phyloP scores from a whole-genome alignment of 1,140 invertebrate genomes.

The Neodiprion virginianus region DNA sequence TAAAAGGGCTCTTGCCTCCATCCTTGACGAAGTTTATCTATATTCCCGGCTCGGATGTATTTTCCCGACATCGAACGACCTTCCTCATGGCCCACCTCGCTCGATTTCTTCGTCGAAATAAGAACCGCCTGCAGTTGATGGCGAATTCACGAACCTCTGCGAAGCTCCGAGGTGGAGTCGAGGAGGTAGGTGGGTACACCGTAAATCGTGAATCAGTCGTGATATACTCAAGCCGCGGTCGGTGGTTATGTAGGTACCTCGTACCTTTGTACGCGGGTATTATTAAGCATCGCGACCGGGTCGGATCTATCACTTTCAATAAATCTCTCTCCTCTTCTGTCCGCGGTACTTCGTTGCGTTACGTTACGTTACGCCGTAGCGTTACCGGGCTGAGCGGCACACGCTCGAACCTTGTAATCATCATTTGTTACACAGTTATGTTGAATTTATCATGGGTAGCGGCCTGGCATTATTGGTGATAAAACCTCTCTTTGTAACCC shows the following conservation, averaged over 20 bases:
- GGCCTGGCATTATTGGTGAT: neutral
- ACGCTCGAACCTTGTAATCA: neutral
- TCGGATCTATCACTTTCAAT: constrained; percentile 14
- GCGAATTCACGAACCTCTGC: too few relatives aligned
- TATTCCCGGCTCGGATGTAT: too few relatives aligned
- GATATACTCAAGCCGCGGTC: neutral
- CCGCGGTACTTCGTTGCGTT: neutral
- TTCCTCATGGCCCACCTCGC: too few relatives aligned
- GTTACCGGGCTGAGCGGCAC: too few relatives aligned
- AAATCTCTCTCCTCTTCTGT: constrained; percentile 11
- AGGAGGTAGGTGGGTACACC: neutral
- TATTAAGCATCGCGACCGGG: constrained; percentile 9
- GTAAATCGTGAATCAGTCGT: neutral
- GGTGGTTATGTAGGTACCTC: neutral
- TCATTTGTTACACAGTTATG: constrained; percentile 11
- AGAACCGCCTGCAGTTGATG: too few relatives aligned
- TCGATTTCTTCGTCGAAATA: too few relatives aligned
- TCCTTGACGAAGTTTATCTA: too few relatives aligned
- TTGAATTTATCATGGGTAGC: neutral
- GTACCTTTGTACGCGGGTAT: neutral
- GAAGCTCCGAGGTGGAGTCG: too few relatives aligned
- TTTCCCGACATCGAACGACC: too few relatives aligned
- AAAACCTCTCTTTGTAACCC: neutral
- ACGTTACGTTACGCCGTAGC: neutral
- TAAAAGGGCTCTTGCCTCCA: too few relatives aligned